These are phyloP conservation scores for Stenolophus ochropezus DNA, from an alignment of 2,888 invertebrate genomes.

Conservation along the genomic window DNA sequence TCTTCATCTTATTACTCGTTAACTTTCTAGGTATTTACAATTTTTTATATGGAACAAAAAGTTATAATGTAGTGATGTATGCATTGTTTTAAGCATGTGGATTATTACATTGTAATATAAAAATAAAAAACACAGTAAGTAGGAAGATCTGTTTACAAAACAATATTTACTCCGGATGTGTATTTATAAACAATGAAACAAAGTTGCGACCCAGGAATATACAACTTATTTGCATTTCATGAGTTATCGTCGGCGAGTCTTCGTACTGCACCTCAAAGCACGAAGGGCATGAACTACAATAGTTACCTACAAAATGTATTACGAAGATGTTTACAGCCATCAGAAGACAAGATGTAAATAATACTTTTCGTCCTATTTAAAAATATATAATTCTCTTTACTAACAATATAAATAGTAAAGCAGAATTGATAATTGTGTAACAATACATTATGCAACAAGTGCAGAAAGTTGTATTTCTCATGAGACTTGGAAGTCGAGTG, in stretches of 20 bases:
- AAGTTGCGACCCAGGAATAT: neutral
- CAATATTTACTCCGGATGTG: neutral
- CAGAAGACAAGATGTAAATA: no score
- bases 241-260: neutral
- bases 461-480: no score
- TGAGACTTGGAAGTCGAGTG: no score
- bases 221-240: slow-evolving; percentile 3
- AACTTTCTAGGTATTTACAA: neutral
- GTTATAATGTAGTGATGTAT: neutral
- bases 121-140: neutral
- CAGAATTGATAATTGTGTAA: no score
- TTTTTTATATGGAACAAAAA: neutral
- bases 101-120: neutral
- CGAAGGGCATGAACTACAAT: no score
- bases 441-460: no score
- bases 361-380: no score
- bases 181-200: slow-evolving; percentile 5
- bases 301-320: no score
- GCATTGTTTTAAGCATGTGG: no score
- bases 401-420: no score
- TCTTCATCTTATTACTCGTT: neutral
- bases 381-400: no score
- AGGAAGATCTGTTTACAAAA: neutral
- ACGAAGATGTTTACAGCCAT: no score
- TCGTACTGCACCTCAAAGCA: neutral